Conservation (phyloP, 1,140 invertebrate genomes). For the Ooceraea biroi region DNA sequence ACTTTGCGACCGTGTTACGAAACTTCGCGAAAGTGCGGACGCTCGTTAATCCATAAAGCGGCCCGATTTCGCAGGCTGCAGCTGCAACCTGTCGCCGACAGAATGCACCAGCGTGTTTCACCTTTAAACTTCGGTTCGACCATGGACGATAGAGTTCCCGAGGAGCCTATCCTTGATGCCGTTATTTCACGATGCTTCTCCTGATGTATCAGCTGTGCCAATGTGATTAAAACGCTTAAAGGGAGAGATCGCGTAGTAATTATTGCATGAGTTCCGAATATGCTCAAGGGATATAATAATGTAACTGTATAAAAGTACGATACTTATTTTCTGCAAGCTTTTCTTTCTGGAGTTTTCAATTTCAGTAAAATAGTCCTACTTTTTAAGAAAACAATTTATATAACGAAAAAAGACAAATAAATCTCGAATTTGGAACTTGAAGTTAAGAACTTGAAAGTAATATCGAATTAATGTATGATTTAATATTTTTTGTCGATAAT, state of each 20-base stretch:
- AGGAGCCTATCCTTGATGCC: not conserved
- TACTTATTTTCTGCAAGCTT: not conserved
- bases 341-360: not conserved
- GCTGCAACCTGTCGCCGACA: conserved; percentile 58
- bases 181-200: not conserved
- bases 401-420: too few species aligned
- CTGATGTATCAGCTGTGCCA: not conserved
- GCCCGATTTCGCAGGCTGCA: conserved; percentile 46
- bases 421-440: not conserved
- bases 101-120: conserved; percentile 41
- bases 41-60: conserved; percentile 70
- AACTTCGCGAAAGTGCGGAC: conserved; percentile 57
- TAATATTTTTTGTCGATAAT: not conserved
- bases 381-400: too few species aligned
- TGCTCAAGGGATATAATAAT: not conserved
- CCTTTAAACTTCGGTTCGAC: conserved; percentile 41
- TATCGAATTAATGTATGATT: not conserved
- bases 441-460: not conserved
- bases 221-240: not conserved
- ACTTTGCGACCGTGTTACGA: conserved; percentile 17
- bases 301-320: not conserved
- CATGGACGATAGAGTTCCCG: conserved; percentile 1
- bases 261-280: not conserved
- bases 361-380: not conserved
- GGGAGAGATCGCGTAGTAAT: conserved; percentile 11